Evolutionary conservation across 1,140 invertebrate genomes (phyloP).

Genomic region (Drosophila insularis): DNA sequence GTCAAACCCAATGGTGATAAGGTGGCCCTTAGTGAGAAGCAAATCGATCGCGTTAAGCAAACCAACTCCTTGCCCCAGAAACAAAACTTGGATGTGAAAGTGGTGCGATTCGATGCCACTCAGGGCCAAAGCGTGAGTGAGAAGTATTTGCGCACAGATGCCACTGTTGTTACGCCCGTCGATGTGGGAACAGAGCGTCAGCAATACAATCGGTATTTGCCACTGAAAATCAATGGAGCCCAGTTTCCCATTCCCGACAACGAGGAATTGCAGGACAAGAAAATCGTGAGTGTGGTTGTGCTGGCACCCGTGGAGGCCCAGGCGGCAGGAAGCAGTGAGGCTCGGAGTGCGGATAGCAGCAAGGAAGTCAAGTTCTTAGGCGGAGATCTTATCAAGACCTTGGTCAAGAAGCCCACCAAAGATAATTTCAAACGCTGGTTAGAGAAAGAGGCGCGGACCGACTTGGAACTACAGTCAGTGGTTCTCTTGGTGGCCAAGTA

Average conservation of each 20-base stretch:
- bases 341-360: conserved; percentile 82
- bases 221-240: conserved; percentile 91
- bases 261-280: conserved; percentile 87
- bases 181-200: conserved; percentile 86
- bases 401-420: conserved; percentile 88
- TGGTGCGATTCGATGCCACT: conserved; percentile 90
- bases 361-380: conserved; percentile 86
- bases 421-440: conserved; percentile 92
- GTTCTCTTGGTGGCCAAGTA: conserved; percentile 91
- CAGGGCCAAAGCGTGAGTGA: conserved; percentile 89
- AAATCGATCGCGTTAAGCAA: conserved; percentile 83
- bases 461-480: conserved; percentile 89
- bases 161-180: conserved; percentile 89
- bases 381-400: conserved; percentile 88
- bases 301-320: conserved; percentile 88
- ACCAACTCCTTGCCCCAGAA: conserved; percentile 79
- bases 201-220: conserved; percentile 91
- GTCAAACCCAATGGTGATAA: conserved; percentile 85
- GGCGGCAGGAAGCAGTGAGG: conserved; percentile 72
- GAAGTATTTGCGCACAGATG: conserved; percentile 88
- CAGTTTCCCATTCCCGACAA: conserved; percentile 91
- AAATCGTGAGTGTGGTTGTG: conserved; percentile 91
- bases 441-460: conserved; percentile 88
- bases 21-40: conserved; percentile 83
- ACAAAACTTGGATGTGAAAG: conserved; percentile 91